phyloP scores from a whole-genome alignment of 1,140 invertebrate genomes.

The Drosophila hydei region DNA sequence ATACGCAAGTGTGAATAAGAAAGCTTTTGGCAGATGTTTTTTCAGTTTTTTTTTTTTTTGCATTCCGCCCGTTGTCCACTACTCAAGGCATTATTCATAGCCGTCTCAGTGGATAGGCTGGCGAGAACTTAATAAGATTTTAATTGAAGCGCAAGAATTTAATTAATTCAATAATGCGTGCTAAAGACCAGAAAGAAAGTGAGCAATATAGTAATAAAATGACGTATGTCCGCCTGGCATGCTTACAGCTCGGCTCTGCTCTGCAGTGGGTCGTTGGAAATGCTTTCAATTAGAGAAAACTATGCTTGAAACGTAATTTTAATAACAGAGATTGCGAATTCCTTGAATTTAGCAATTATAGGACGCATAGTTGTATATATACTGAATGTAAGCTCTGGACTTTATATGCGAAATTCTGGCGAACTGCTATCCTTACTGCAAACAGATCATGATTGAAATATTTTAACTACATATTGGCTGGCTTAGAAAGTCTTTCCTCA shows the following conservation, averaged over 20 bases:
- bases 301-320: neutral
- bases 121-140: slow-evolving; percentile 78
- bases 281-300: neutral
- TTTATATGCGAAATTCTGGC: too few species aligned
- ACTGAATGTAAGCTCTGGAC: neutral
- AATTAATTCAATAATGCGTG: slow-evolving; percentile 79
- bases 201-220: slow-evolving; percentile 30
- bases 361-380: neutral
- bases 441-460: too few species aligned
- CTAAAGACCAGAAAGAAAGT: slow-evolving; percentile 33
- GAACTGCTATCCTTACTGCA: too few species aligned
- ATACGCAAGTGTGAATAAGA: slow-evolving; percentile 69
- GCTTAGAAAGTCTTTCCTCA: too few species aligned
- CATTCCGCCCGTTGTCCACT: slow-evolving; percentile 31
- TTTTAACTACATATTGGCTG: too few species aligned
- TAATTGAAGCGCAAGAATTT: slow-evolving; percentile 83
- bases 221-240: slow-evolving; percentile 14
- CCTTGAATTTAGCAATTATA: neutral
- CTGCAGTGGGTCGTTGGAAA: neutral
- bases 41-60: slow-evolving; percentile 1
- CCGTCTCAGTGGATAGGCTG: slow-evolving; percentile 42
- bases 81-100: slow-evolving; percentile 40
- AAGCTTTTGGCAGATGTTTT: slow-evolving; percentile 63
- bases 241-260: neutral
- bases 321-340: neutral